A percentile compares a stretch with the other conserved stretches of the same genome.
Evolutionary conservation across 2,797 vertebrate genomes (phyloP).

Genomic region (Muraenolepis orangiensis): DNA sequence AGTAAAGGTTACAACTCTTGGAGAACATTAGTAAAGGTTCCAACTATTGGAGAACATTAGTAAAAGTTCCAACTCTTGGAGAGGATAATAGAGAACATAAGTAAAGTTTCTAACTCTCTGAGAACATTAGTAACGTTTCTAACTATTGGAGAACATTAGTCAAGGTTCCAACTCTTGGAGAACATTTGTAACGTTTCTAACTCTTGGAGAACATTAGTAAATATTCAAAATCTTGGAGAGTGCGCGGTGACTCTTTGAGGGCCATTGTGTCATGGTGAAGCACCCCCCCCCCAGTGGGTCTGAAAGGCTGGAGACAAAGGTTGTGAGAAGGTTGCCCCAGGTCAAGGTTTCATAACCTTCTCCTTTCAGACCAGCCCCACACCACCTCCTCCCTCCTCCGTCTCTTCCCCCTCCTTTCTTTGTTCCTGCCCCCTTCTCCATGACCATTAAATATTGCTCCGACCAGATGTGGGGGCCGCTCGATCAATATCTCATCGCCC

Average conservation of each 20-base stretch:
- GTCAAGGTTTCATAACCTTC: constrained; percentile 50
- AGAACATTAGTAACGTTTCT: neutral
- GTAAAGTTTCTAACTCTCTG: neutral
- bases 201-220: neutral
- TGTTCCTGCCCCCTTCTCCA: constrained; percentile 41
- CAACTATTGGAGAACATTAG: neutral
- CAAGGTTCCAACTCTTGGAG: neutral
- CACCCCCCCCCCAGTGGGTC: constrained; percentile 21
- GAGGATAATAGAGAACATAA: neutral
- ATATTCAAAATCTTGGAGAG: neutral
- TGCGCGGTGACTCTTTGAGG: constrained; percentile 2
- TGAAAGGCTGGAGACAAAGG: constrained; percentile 51
- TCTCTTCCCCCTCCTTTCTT: constrained; percentile 37
- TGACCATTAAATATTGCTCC: constrained; percentile 56
- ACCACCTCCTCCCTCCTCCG: constrained; percentile 36
- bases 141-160: neutral
- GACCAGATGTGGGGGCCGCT: constrained; percentile 58
- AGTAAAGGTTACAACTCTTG: neutral
- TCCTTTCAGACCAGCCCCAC: constrained; percentile 37
- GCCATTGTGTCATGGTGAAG: constrained; percentile 12
- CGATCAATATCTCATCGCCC: constrained; percentile 52
- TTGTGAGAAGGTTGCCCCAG: constrained; percentile 19
- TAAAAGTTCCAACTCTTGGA: neutral
- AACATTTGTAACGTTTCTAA: neutral
- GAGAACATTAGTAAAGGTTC: neutral